Evolutionary conservation across 2,888 invertebrate species (phyloP), one percentile per base, ranked within the genome.

Genomic region (Frankliniella intonsa): DNA sequence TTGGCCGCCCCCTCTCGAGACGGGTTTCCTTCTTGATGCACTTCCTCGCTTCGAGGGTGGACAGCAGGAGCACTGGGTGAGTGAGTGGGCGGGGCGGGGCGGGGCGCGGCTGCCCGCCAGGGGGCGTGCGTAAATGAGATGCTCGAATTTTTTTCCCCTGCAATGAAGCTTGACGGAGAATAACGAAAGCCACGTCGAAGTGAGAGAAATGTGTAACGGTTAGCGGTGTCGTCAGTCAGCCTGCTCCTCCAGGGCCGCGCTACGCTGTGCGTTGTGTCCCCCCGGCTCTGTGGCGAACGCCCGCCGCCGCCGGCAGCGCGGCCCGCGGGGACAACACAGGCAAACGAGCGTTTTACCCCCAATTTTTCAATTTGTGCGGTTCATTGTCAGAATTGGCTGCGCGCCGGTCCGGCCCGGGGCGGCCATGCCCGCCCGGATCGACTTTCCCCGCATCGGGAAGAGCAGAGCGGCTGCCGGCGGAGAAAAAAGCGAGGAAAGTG

Each of bases 311-410:
- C 38, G 38, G 3, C 38, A 5, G 38, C 38, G 38, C 38, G 38
- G 38, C 38, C 38, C 38, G 38, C 38, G 38, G 38, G 38, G 14
- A 55, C 55, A 55, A 55, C 5, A 19, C 55, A 38, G 17, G 17
- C 14, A 62, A 14, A 76, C 69, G 10, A 25, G 69, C 69, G n/a
- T n/a, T 69, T 69, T 22, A 76, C 69, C 69, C 69, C 69, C 25
- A 76, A 76, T 76, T 76, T 76, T 76, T 76, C 69, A 76, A 76
- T 76, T 76, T 76, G 69, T 76, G 69, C 69, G 69, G 22, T 25
- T 76, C 69, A 76, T 76, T 76, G 69, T 22, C 11, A 25, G 69
- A 76, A 76, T n/a, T 76, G 69, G 69, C 8, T 12, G 55, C 55
- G 9, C 55, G 55, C 62, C 38, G 38, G 38, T 2, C 5, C 38